A percentile compares a stretch with the other conserved stretches of the same genome.
Conservation (phyloP, 92 coral and sea anemone species). For the Pocillopora meandrina region DNA sequence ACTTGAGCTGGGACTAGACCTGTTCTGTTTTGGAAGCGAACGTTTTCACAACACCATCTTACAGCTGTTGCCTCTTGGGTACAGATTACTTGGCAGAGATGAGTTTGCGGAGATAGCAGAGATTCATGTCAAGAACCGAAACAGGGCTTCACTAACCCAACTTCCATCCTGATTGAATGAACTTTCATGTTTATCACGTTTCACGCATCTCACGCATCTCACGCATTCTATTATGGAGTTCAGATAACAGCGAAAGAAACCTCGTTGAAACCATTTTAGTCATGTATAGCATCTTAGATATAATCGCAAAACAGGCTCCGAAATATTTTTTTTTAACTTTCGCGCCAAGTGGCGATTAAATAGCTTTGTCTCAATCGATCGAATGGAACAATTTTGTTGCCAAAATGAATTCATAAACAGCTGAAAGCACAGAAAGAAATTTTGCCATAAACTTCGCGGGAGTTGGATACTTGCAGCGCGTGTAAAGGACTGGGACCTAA, state of each 20-base stretch:
- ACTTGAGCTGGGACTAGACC: conserved; percentile 86
- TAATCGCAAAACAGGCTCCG: no score
- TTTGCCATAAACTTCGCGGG: not conserved
- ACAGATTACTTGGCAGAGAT: conserved; percentile 76
- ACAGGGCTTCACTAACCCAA: conserved; percentile 27
- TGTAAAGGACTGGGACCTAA: not conserved
- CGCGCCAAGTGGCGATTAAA: no score
- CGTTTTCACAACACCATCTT: conserved; percentile 75
- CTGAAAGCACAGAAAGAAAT: not conserved
- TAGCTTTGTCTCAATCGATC: no score
- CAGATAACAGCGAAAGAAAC: not conserved
- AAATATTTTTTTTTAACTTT: no score
- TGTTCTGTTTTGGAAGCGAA: conserved; percentile 94
- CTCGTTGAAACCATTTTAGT: not conserved
- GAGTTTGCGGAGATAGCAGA: conserved; percentile 78
- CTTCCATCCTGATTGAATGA: conserved; percentile 20
- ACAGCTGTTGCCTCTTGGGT: conserved; percentile 88
- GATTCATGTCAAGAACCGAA: conserved; percentile 67
- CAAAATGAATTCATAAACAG: no score
- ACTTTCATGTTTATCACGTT: not conserved
- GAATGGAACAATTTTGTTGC: no score
- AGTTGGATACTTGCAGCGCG: not conserved
- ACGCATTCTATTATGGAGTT: not conserved
- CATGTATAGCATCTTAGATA: no score
- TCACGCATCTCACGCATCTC: not conserved